Evolutionary conservation across 2,113 vertebrate genomes (phyloP).

Genomic region (Crotalus tigris): DNA sequence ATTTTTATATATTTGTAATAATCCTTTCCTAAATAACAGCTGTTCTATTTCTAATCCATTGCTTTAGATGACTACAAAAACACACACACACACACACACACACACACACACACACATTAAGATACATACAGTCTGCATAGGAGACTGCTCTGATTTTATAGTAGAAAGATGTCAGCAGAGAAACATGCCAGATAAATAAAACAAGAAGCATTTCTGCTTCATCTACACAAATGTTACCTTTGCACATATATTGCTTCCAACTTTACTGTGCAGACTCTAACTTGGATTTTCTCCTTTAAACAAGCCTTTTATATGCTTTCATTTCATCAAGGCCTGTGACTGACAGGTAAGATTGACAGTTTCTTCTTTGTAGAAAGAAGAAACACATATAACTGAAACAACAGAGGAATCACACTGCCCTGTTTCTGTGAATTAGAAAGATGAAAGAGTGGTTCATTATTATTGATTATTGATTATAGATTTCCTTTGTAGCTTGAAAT

Average conservation of each 20-base stretch:
- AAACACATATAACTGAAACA: not conserved
- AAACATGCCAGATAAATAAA: not conserved
- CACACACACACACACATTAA: not conserved
- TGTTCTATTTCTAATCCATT: not conserved
- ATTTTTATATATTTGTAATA: not conserved
- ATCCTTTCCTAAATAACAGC: not conserved
- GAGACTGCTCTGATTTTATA: not conserved
- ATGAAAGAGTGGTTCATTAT: not conserved
- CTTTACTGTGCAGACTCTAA: slow-evolving; percentile 36
- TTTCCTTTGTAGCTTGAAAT: not conserved
- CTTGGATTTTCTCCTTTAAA: slow-evolving; percentile 51
- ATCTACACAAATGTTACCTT: not conserved
- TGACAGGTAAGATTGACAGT: slow-evolving; percentile 43
- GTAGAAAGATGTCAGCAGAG: not conserved
- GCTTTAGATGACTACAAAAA: not conserved
- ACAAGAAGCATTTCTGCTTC: not conserved
- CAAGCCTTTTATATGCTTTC: slow-evolving; percentile 48
- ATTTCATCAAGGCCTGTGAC: slow-evolving; percentile 56
- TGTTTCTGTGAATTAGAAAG: not conserved
- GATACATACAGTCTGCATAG: not conserved
- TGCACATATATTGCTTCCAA: slow-evolving; percentile 31
- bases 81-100: too few relatives aligned
- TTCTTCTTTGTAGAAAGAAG: slow-evolving; percentile 2
- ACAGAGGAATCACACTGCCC: not conserved
- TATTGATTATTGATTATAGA: not conserved